These are phyloP conservation scores for Myotis brandtii DNA, from an alignment of 2,113 vertebrate genomes.

Conservation along the genomic window DNA sequence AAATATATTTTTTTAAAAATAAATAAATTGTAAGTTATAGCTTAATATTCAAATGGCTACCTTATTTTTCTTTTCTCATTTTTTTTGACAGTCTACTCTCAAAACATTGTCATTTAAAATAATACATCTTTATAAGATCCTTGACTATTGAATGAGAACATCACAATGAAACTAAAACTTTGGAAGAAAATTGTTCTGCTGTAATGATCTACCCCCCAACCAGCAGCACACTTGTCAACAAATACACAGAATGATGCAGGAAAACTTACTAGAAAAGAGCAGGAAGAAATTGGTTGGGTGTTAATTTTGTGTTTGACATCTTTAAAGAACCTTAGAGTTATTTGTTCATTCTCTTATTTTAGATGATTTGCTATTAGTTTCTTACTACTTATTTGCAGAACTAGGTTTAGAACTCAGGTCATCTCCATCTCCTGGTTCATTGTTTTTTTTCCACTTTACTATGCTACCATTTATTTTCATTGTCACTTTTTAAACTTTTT, in stretches of 20 bases:
- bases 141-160: not conserved
- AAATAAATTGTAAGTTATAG: constrained; percentile 31
- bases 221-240: not conserved
- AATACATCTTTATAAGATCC: not conserved
- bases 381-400: not conserved
- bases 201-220: not conserved
- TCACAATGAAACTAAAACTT: not conserved
- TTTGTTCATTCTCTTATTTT: constrained; percentile 22
- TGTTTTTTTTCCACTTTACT: constrained; percentile 9
- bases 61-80: not conserved
- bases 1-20: too few species aligned
- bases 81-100: constrained; percentile 4
- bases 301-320: constrained; percentile 21
- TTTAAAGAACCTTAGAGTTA: not conserved
- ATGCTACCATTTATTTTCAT: not conserved
- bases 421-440: not conserved
- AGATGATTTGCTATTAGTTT: not conserved
- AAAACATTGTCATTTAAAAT: not conserved
- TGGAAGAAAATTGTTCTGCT: not conserved
- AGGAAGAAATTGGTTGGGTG: not conserved
- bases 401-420: not conserved
- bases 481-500: not conserved
- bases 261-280: not conserved
- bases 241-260: not conserved
- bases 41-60: constrained; percentile 14